A percentile compares a stretch with the other conserved stretches of the same genome.
Evolutionary conservation across 2,888 invertebrate species (phyloP).

Genomic region (Tridacna crocea): DNA sequence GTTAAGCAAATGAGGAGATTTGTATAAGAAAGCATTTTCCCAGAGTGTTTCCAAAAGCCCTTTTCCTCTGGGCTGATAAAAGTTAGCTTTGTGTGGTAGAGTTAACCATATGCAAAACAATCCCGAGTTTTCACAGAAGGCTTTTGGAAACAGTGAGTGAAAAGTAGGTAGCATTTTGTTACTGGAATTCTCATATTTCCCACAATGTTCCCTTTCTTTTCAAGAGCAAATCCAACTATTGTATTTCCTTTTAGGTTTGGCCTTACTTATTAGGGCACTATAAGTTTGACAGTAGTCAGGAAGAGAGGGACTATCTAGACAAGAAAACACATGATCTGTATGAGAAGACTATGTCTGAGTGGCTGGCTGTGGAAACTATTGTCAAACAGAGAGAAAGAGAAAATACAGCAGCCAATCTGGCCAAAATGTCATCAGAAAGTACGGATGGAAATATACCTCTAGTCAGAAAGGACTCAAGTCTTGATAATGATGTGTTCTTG

Average conservation of each 20-base stretch:
- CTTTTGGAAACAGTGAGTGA: too few relatives aligned
- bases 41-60: too few relatives aligned
- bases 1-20: too few relatives aligned
- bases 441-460: slow-evolving; percentile 82
- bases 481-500: slow-evolving; percentile 85
- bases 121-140: too few relatives aligned
- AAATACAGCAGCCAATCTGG: slow-evolving; percentile 92
- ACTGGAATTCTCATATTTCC: too few relatives aligned
- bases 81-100: too few relatives aligned
- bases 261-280: slow-evolving; percentile 95
- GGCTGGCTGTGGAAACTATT: slow-evolving; percentile 97
- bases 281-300: slow-evolving; percentile 88
- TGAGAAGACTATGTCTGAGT: slow-evolving; percentile 96
- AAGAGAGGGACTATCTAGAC: slow-evolving; percentile 79
- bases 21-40: too few relatives aligned
- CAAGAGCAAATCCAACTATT: too few relatives aligned
- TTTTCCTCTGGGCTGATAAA: too few relatives aligned
- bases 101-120: too few relatives aligned
- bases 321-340: slow-evolving; percentile 88
- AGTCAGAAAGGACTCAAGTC: slow-evolving; percentile 83
- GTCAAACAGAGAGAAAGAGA: slow-evolving; percentile 86
- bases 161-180: too few relatives aligned
- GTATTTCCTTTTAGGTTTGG: slow-evolving; percentile 88
- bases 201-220: too few relatives aligned
- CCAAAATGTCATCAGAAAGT: slow-evolving; percentile 91